These are phyloP conservation scores for Thrips palmi DNA, from an alignment of 1,140 invertebrate species.

Conservation along the genomic window DNA sequence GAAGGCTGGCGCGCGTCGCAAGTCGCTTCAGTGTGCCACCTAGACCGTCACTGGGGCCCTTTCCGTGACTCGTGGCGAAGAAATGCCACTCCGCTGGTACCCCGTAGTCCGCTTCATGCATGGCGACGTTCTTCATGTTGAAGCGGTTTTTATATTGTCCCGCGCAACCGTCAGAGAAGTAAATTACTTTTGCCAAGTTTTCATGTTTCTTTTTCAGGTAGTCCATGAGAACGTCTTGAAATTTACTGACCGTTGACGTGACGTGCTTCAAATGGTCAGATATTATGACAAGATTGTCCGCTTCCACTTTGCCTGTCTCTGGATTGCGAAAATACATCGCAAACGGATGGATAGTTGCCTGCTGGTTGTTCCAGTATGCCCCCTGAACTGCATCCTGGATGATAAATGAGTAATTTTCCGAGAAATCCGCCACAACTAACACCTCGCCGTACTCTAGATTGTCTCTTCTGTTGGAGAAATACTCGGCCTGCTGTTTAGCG, in stretches of 20 bases:
- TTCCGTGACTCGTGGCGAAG: conserved; percentile 18
- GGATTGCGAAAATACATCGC: conserved; percentile 10
- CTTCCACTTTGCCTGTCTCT: conserved; percentile 6
- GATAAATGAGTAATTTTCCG: too few relatives aligned
- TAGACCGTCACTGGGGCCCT: conserved; percentile 17
- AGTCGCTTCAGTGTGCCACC: conserved; percentile 17
- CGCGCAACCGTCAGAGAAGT: conserved; percentile 15
- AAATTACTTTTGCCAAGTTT: conserved; percentile 12
- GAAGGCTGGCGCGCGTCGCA: conserved; percentile 15
- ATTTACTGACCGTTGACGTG: conserved; percentile 14
- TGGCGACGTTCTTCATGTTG: conserved; percentile 14
- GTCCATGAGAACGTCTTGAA: conserved; percentile 12
- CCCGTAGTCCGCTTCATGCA: conserved; percentile 10
- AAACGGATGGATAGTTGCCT: conserved; percentile 9
- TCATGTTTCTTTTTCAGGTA: conserved; percentile 11
- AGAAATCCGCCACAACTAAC: too few relatives aligned
- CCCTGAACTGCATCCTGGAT: too few relatives aligned
- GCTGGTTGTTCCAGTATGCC: too few relatives aligned
- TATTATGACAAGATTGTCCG: conserved; percentile 12
- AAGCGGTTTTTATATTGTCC: conserved; percentile 18
- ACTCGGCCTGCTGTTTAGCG: too few relatives aligned
- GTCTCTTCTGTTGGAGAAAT: too few relatives aligned
- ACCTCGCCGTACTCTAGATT: too few relatives aligned
- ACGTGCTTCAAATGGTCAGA: conserved; percentile 14
- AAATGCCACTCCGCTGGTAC: conserved; percentile 17